phyloP scores from a whole-genome alignment of 2,888 invertebrate species.

The Lissonota sp. region DNA sequence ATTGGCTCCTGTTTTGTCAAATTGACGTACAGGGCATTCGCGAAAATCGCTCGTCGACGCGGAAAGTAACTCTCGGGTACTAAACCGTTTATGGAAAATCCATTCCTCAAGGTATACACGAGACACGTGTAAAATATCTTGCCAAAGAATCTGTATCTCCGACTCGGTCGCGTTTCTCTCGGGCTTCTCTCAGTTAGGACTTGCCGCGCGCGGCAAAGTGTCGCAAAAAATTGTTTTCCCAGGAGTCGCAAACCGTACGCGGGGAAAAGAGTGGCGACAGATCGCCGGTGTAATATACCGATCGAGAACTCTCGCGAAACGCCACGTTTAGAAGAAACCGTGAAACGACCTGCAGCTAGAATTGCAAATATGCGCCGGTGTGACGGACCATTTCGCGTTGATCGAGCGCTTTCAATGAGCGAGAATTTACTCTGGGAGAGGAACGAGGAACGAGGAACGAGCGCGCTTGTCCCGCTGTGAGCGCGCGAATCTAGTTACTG shows the following conservation, averaged over 20 bases:
- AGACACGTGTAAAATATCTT: conserved; percentile 16
- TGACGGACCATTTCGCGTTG: conserved; percentile 25
- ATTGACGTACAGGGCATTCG: not conserved
- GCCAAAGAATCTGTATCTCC: conserved; percentile 5
- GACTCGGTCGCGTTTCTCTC: conserved; percentile 21
- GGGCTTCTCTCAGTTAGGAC: conserved; percentile 27
- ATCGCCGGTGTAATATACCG: conserved; percentile 39
- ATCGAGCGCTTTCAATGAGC: not conserved
- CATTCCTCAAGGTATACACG: no score
- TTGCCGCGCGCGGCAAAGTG: conserved; percentile 36
- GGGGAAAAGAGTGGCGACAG: conserved; percentile 10
- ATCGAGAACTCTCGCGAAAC: conserved; percentile 1
- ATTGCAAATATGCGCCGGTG: conserved; percentile 43
- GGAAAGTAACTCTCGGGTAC: not conserved
- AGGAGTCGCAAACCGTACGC: not conserved
- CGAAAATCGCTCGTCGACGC: conserved; percentile 13
- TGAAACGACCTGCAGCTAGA: conserved; percentile 19
- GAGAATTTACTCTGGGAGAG: not conserved
- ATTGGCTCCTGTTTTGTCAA: conserved; percentile 14
- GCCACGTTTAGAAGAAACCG: conserved; percentile 27
- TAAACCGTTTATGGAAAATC: conserved; percentile 5
- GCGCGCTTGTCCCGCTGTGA: conserved; percentile 6
- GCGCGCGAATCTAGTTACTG: conserved; percentile 12
- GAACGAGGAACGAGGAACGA: conserved; percentile 29
- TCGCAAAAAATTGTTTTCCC: conserved; percentile 53